Evolutionary conservation across 2,888 invertebrate species (phyloP).

Genomic region (Melitaea athalia): DNA sequence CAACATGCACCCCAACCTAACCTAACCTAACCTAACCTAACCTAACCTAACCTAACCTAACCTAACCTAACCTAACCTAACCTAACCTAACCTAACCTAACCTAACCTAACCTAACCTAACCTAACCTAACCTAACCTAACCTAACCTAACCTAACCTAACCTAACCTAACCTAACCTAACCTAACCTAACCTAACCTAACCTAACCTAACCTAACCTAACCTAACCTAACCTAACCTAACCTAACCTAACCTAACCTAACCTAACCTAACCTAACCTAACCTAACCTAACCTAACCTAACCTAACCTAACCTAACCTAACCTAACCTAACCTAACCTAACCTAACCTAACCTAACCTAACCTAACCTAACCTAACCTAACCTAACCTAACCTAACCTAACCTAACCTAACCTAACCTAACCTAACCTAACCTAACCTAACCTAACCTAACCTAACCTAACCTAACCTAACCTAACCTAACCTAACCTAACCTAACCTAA

Average conservation of each 20-base stretch:
- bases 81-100: slow-evolving; percentile 36
- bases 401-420: slow-evolving; percentile 40
- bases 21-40: slow-evolving; percentile 36
- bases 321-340: slow-evolving; percentile 37
- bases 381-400: slow-evolving; percentile 37
- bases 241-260: slow-evolving; percentile 39
- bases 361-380: slow-evolving; percentile 41
- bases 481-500: slow-evolving; percentile 39
- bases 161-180: slow-evolving; percentile 41
- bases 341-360: slow-evolving; percentile 44
- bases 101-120: slow-evolving; percentile 44
- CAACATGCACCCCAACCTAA: no score
- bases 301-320: slow-evolving; percentile 38
- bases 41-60: slow-evolving; percentile 36
- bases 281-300: slow-evolving; percentile 36
- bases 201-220: slow-evolving; percentile 44
- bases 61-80: slow-evolving; percentile 40
- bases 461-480: slow-evolving; percentile 39
- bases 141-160: slow-evolving; percentile 42
- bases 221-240: slow-evolving; percentile 38
- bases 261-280: slow-evolving; percentile 37
- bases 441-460: slow-evolving; percentile 40
- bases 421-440: slow-evolving; percentile 39
- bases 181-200: slow-evolving; percentile 45
- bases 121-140: slow-evolving; percentile 45